Evolutionary conservation across 2,888 invertebrate species (phyloP).

Genomic region (Drosophila infuscata): DNA sequence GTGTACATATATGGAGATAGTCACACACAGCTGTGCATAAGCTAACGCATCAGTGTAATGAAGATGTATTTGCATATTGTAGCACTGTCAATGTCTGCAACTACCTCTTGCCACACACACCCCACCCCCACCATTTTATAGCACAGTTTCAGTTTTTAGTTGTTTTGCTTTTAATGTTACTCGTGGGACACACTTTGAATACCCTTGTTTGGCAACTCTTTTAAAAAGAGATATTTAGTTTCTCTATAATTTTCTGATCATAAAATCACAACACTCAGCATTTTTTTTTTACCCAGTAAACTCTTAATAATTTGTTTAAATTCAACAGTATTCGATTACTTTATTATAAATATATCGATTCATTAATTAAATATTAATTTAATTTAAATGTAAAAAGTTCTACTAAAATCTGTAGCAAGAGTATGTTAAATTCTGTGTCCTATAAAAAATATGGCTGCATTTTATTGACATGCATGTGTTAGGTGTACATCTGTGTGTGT

Average conservation of each 20-base stretch:
- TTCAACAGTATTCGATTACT: too few relatives aligned
- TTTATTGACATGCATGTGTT: constrained; percentile 69
- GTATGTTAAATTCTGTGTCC: background rate
- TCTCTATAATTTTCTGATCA: background rate
- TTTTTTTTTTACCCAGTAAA: background rate
- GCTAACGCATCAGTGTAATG: constrained; percentile 80
- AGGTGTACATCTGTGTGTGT: constrained; percentile 5
- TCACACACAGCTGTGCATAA: constrained; percentile 65
- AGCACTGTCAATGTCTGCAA: constrained; percentile 64
- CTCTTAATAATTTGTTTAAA: background rate
- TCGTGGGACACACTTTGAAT: constrained; percentile 28
- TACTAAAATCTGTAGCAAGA: background rate
- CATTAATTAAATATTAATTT: too few relatives aligned
- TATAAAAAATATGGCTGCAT: constrained; percentile 31
- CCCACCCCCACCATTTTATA: background rate
- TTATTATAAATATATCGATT: too few relatives aligned
- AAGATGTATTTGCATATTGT: constrained; percentile 80
- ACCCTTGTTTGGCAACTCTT: background rate
- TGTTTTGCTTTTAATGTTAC: constrained; percentile 68
- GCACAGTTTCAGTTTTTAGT: constrained; percentile 47
- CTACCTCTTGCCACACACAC: background rate
- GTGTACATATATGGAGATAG: constrained; percentile 6
- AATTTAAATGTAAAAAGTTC: background rate
- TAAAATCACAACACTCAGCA: background rate
- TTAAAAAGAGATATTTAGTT: background rate